Evolutionary conservation across 2,113 vertebrate genomes (phyloP).

Genomic region (Gavialis gangeticus): DNA sequence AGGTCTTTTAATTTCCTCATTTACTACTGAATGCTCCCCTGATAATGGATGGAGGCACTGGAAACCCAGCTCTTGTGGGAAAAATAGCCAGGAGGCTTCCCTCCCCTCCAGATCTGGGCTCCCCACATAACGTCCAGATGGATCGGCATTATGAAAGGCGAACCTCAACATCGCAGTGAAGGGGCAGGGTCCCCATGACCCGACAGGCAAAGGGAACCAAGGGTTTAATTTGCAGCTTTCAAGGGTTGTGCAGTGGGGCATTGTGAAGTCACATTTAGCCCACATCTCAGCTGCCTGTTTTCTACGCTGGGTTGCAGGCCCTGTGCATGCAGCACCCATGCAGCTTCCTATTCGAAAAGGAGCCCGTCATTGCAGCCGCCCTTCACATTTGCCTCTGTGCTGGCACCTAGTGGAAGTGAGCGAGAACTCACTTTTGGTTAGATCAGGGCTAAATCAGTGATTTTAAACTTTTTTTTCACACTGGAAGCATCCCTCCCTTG

Average conservation of each 20-base stretch:
- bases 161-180: not conserved
- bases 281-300: too few species aligned
- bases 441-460: too few species aligned
- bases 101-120: not conserved
- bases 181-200: not conserved
- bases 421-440: not conserved
- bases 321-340: fast-evolving
- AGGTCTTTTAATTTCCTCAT: not conserved
- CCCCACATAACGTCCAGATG: not conserved
- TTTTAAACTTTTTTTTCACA: too few species aligned
- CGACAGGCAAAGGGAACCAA: not conserved
- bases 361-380: not conserved
- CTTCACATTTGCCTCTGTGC: not conserved
- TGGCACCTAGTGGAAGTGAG: constrained; percentile 42
- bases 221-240: too few species aligned
- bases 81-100: too few species aligned
- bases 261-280: not conserved
- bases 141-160: not conserved
- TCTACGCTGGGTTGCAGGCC: too few species aligned
- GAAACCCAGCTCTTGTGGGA: not conserved
- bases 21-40: not conserved
- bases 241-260: not conserved
- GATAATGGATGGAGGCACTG: fast-evolving
- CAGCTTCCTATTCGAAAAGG: not conserved
- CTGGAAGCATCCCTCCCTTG: too few species aligned